Evolutionary conservation across 2,888 invertebrate genomes (phyloP).

Genomic region (Hermaeophaga mercurialis): DNA sequence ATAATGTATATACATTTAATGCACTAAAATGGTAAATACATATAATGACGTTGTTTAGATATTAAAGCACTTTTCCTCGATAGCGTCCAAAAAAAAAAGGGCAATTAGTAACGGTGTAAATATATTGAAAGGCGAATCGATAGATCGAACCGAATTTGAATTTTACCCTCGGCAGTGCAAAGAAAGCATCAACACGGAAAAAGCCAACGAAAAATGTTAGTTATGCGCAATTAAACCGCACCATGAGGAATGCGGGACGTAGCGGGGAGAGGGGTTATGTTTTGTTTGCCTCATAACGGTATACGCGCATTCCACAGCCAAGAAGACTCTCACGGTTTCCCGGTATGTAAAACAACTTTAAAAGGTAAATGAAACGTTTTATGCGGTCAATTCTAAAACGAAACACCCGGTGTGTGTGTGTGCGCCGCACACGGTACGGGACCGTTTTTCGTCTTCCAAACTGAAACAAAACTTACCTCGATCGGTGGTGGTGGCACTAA

Average conservation of each 20-base stretch:
- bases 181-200: constrained; percentile 21
- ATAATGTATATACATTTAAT: too few relatives aligned
- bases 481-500: constrained; percentile 42
- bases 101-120: too few relatives aligned
- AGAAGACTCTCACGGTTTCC: constrained; percentile 43
- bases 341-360: constrained; percentile 27
- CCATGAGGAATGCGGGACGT: constrained; percentile 21
- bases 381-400: constrained; percentile 23
- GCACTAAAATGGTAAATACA: too few relatives aligned
- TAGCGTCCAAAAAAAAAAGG: too few relatives aligned
- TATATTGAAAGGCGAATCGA: too few relatives aligned
- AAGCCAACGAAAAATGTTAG: constrained; percentile 39
- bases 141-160: not conserved
- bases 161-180: not conserved
- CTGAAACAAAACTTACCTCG: constrained; percentile 39
- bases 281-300: constrained; percentile 51
- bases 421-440: not conserved
- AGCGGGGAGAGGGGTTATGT: constrained; percentile 39
- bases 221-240: constrained; percentile 47
- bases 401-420: constrained; percentile 2
- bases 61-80: too few relatives aligned
- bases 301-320: constrained; percentile 50
- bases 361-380: constrained; percentile 26
- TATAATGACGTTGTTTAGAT: too few relatives aligned
- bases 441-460: too few relatives aligned